A percentile compares a stretch with the other conserved stretches of the same genome.
phyloP scores from a whole-genome alignment of 2,888 invertebrate species.

The Orthosia gothica region DNA sequence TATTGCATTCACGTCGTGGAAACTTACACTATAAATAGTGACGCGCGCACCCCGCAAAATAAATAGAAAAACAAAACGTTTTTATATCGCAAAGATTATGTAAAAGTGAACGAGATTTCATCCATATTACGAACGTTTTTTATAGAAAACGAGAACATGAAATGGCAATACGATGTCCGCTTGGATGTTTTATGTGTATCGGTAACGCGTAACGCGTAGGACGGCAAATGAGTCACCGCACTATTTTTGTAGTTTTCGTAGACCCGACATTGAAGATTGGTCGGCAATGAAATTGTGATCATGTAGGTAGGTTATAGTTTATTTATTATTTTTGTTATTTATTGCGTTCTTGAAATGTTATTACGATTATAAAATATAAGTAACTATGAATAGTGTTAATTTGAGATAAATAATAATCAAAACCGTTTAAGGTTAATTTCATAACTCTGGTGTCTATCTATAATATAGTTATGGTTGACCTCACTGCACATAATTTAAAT shows the following conservation, averaged over 20 bases:
- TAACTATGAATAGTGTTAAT: constrained; percentile 5
- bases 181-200: constrained; percentile 66
- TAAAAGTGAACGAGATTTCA: constrained; percentile 56
- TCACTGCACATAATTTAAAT: constrained; percentile 7
- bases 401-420: neutral
- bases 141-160: constrained; percentile 66
- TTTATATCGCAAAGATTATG: constrained; percentile 51
- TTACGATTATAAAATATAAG: constrained; percentile 2
- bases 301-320: constrained; percentile 31
- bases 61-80: constrained; percentile 44
- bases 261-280: constrained; percentile 60
- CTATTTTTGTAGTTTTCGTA: constrained; percentile 71
- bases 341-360: neutral
- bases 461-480: neutral
- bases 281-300: constrained; percentile 55
- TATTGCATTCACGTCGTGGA: constrained; percentile 26
- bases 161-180: constrained; percentile 68
- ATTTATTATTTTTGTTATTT: constrained; percentile 28
- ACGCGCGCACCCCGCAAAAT: constrained; percentile 40
- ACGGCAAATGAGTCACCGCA: constrained; percentile 71
- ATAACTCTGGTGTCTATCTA: too few relatives aligned
- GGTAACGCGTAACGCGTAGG: constrained; percentile 69
- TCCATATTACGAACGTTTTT: constrained; percentile 61
- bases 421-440: neutral
- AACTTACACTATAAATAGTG: constrained; percentile 34